These are phyloP conservation scores for Sterrhoptilus dennistouni DNA, from an alignment of 2,113 vertebrate genomes.

Conservation along the genomic window DNA sequence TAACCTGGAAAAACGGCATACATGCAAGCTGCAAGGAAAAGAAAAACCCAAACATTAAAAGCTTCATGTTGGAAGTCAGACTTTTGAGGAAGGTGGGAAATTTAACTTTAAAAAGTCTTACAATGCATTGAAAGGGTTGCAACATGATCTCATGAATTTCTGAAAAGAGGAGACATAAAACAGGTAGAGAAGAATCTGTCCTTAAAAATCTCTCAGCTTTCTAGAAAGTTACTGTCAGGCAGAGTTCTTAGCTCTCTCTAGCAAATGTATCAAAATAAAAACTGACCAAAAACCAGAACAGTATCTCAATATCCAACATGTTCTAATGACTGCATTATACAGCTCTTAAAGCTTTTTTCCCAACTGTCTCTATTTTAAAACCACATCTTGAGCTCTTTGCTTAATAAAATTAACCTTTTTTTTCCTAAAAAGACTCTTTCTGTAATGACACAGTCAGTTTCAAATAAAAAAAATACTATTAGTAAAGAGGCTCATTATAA, in stretches of 20 bases:
- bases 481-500: not conserved
- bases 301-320: not conserved
- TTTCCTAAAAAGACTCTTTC: not conserved
- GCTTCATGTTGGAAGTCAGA: not conserved
- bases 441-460: not conserved
- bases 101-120: not conserved
- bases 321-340: not conserved
- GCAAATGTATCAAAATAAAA: not conserved
- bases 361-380: not conserved
- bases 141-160: not conserved
- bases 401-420: not conserved
- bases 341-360: not conserved
- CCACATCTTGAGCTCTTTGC: not conserved
- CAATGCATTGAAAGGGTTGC: not conserved
- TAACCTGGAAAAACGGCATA: not conserved
- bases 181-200: not conserved
- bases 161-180: not conserved
- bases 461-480: not conserved
- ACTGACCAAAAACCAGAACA: not conserved
- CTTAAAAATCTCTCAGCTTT: not conserved
- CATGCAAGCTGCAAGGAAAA: not conserved
- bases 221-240: not conserved
- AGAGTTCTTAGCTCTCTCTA: not conserved
- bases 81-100: not conserved
- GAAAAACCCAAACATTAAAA: not conserved